A percentile compares a stretch with the other conserved stretches of the same genome.
These are phyloP conservation scores for Pseudococcus viburni DNA, from an alignment of 2,888 invertebrate genomes.

Conservation along the genomic window DNA sequence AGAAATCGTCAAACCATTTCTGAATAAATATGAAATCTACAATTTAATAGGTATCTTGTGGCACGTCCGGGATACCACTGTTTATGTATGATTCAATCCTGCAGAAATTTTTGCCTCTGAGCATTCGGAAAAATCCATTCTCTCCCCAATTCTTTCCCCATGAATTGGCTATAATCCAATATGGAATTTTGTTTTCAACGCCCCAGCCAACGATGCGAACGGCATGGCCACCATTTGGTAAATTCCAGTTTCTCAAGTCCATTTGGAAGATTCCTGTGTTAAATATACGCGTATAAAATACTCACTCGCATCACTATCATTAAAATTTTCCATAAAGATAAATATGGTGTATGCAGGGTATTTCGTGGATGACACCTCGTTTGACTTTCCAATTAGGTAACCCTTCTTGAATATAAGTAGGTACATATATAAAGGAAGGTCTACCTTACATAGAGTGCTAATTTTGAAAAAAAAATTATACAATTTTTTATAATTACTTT, in stretches of 20 bases:
- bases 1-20: neutral
- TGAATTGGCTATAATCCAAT: constrained; percentile 67
- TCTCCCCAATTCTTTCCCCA: constrained; percentile 67
- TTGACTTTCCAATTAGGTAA: no score
- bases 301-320: neutral
- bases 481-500: no score
- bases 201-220: constrained; percentile 67
- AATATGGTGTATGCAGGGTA: neutral
- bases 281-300: neutral
- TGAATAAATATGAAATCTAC: neutral
- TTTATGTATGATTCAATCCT: constrained; percentile 66
- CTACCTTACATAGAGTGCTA: no score
- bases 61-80: constrained; percentile 67
- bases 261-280: constrained; percentile 67
- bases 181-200: constrained; percentile 66
- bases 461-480: no score
- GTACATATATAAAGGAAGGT: neutral
- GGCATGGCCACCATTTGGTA: constrained; percentile 64
- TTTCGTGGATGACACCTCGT: neutral
- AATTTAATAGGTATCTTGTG: constrained; percentile 47
- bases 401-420: neutral
- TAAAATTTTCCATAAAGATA: neutral
- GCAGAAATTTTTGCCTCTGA: constrained; percentile 63
- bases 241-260: neutral
- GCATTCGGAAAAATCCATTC: constrained; percentile 67